phyloP scores from a whole-genome alignment of 2,888 invertebrate genomes.

The Theretra japonica region DNA sequence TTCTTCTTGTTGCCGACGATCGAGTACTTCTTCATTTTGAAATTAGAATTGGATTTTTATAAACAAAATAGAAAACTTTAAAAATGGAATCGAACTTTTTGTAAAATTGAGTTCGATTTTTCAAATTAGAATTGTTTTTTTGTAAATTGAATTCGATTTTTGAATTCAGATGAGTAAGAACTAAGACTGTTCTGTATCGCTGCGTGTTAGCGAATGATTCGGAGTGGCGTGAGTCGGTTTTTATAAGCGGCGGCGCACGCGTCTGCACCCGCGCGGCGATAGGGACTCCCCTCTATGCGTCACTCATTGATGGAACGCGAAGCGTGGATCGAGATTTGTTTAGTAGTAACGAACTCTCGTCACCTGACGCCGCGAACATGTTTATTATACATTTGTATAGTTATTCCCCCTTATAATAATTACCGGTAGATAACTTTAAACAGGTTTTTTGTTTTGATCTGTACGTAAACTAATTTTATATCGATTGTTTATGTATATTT shows the following conservation, averaged over 20 bases:
- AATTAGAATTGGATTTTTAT: slow-evolving; percentile 26
- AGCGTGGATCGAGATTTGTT: slow-evolving; percentile 34
- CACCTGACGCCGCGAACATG: slow-evolving; percentile 23
- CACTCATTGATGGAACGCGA: slow-evolving; percentile 51
- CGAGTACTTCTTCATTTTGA: slow-evolving; percentile 76
- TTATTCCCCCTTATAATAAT: slow-evolving; percentile 30
- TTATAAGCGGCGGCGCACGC: slow-evolving; percentile 53
- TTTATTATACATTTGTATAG: slow-evolving; percentile 19
- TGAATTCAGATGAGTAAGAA: slow-evolving; percentile 9
- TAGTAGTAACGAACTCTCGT: slow-evolving; percentile 28
- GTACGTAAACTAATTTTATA: neutral
- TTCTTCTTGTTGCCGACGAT: slow-evolving; percentile 80
- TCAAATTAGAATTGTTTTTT: slow-evolving; percentile 24
- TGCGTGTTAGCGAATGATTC: slow-evolving; percentile 33
- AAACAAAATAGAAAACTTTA: neutral
- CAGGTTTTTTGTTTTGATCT: slow-evolving; percentile 2
- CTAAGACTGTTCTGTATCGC: slow-evolving; percentile 31
- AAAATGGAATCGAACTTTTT: neutral
- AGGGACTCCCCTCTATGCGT: slow-evolving; percentile 58
- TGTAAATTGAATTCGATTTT: slow-evolving; percentile 28
- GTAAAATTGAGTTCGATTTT: slow-evolving; percentile 28
- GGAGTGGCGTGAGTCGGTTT: slow-evolving; percentile 34
- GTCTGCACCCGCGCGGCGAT: slow-evolving; percentile 40
- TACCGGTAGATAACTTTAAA: neutral
- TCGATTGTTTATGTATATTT: neutral